Conservation (phyloP, 2,113 vertebrate species). For the Anser cygnoides region DNA sequence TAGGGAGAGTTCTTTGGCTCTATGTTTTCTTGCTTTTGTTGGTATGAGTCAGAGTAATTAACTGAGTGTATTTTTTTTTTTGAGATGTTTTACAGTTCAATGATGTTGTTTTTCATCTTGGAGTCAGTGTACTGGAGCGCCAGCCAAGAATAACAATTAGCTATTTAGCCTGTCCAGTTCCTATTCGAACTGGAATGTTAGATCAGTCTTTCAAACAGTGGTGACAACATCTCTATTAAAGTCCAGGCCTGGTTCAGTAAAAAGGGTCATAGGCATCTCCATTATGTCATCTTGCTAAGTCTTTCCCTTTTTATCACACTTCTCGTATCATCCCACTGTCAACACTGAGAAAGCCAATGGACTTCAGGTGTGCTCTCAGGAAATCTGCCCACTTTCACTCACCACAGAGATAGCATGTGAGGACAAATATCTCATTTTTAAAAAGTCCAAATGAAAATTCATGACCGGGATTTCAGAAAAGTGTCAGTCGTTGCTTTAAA, state of each 20-base stretch:
- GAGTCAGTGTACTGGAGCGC: background rate
- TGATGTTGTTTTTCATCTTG: slow-evolving; percentile 16
- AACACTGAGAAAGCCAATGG: background rate
- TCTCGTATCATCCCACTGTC: background rate
- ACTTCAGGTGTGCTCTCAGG: background rate
- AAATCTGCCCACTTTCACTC: slow-evolving; percentile 23
- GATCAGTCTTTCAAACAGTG: slow-evolving; percentile 49
- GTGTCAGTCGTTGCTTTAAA: slow-evolving; percentile 19
- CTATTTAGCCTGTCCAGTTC: slow-evolving; percentile 62
- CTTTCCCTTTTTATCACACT: slow-evolving; percentile 30
- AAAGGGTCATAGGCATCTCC: background rate
- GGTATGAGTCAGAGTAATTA: slow-evolving; percentile 19
- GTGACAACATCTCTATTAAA: slow-evolving; percentile 54
- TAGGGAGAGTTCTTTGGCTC: background rate
- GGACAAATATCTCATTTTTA: background rate
- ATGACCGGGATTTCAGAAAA: background rate
- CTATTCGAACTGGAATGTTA: slow-evolving; percentile 16
- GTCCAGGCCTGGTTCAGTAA: background rate
- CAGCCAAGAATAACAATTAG: slow-evolving; percentile 74
- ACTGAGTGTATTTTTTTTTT: slow-evolving; percentile 7
- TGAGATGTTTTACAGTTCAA: slow-evolving; percentile 41
- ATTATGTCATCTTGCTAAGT: background rate
- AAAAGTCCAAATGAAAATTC: background rate
- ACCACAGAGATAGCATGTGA: background rate
- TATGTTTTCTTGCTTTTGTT: background rate